Evolutionary conservation across 2,113 vertebrate species (phyloP).

Genomic region (Mus pahari): DNA sequence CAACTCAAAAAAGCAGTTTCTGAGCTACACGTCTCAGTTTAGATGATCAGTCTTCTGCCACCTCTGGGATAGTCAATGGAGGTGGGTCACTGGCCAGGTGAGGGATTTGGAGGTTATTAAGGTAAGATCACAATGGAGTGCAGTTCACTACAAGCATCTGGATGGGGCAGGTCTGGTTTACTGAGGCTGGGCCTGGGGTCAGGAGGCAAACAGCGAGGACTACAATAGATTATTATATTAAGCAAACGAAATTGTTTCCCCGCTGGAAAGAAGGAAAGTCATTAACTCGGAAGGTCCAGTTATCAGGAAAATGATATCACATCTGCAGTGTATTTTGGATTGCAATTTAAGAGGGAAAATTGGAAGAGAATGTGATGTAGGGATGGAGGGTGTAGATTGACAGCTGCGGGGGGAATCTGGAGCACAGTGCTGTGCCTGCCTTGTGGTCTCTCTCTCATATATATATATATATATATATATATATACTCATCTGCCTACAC

Average conservation of each 20-base stretch:
- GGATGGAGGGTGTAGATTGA: slow-evolving; percentile 59
- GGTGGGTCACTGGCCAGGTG: background rate
- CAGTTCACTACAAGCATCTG: accelerated
- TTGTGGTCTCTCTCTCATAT: background rate
- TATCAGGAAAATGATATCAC: slow-evolving; percentile 64
- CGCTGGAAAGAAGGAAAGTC: slow-evolving; percentile 36
- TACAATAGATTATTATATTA: slow-evolving; percentile 50
- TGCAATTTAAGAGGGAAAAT: slow-evolving; percentile 78
- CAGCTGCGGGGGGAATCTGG: background rate
- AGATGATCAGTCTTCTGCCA: background rate
- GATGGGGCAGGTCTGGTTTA: background rate
- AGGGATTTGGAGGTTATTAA: background rate
- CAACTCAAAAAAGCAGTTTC: background rate
- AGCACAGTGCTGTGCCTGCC: background rate
- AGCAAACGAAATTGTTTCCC: slow-evolving; percentile 64
- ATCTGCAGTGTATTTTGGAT: slow-evolving; percentile 65
- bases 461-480: too few relatives aligned
- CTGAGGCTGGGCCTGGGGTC: slow-evolving; percentile 59
- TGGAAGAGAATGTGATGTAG: slow-evolving; percentile 59
- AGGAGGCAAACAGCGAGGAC: background rate
- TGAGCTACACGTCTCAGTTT: background rate
- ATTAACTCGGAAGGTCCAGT: slow-evolving; percentile 62
- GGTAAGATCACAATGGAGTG: background rate
- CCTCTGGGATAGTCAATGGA: background rate
- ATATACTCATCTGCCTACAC: background rate